phyloP scores from a whole-genome alignment of 2,888 invertebrate species.

The Macrophya annulata region DNA sequence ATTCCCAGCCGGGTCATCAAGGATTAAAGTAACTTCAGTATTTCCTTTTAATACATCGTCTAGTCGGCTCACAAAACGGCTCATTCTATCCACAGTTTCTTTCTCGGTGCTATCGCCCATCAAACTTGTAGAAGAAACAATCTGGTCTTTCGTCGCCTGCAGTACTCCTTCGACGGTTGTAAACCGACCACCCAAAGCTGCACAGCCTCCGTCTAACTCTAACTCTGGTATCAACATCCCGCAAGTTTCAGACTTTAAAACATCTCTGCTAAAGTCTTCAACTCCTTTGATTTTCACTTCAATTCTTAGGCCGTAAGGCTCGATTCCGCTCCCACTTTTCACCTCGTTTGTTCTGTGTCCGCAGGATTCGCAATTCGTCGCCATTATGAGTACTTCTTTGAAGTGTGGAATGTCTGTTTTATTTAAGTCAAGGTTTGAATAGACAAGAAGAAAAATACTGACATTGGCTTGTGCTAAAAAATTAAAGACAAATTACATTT shows the following conservation, averaged over 20 bases:
- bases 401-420: slow-evolving; percentile 93
- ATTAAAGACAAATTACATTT: slow-evolving; percentile 68
- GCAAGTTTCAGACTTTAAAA: slow-evolving; percentile 96
- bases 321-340: slow-evolving; percentile 95
- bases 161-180: slow-evolving; percentile 97
- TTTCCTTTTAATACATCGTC: slow-evolving; percentile 85
- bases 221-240: slow-evolving; percentile 91
- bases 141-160: slow-evolving; percentile 88
- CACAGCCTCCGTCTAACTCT: slow-evolving; percentile 92
- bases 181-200: slow-evolving; percentile 95
- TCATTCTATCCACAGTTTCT: slow-evolving; percentile 81
- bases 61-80: slow-evolving; percentile 85
- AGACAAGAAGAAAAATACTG: slow-evolving; percentile 61
- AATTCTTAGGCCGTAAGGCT: slow-evolving; percentile 89
- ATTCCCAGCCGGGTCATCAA: slow-evolving; percentile 99
- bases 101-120: slow-evolving; percentile 88
- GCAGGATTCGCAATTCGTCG: slow-evolving; percentile 94
- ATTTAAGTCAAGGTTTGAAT: slow-evolving; percentile 59
- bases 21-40: slow-evolving; percentile 86
- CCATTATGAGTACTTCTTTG: slow-evolving; percentile 99
- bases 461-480: slow-evolving; percentile 31
- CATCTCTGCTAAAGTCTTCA: slow-evolving; percentile 94
- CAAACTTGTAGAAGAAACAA: slow-evolving; percentile 85
- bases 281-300: slow-evolving; percentile 86
- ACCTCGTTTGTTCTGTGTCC: slow-evolving; percentile 97